These are phyloP conservation scores for Theretra japonica DNA, from an alignment of 2,888 invertebrate genomes.

Conservation along the genomic window DNA sequence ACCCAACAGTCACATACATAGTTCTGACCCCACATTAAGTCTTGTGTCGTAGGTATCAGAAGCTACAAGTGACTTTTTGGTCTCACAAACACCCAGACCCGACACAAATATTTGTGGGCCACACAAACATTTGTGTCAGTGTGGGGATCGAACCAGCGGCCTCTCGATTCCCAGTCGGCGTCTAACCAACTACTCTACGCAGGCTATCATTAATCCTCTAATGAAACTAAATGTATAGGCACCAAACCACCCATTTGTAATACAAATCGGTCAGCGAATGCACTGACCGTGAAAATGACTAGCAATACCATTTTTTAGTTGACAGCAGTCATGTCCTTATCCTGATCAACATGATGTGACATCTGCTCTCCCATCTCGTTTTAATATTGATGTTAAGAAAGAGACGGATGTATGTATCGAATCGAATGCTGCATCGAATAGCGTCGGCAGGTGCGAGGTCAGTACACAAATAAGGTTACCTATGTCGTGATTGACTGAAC, in stretches of 20 bases:
- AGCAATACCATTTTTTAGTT: constrained; percentile 48
- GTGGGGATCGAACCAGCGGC: no score
- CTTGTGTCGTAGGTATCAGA: no score
- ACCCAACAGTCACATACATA: no score
- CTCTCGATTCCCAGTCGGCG: no score
- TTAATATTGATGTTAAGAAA: constrained; percentile 21
- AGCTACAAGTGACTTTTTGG: no score
- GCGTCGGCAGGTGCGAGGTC: constrained; percentile 31
- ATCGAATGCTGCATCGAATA: constrained; percentile 25
- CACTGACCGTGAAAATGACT: constrained; percentile 70
- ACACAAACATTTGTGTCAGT: no score
- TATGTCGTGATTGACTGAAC: constrained; percentile 50
- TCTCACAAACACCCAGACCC: no score
- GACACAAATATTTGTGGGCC: no score
- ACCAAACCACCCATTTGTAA: constrained; percentile 36
- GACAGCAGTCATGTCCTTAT: constrained; percentile 34
- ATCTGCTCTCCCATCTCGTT: constrained; percentile 31
- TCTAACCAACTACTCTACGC: no score
- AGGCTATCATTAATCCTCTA: no score
- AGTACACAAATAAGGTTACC: constrained; percentile 52
- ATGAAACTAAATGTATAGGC: constrained; percentile 6
- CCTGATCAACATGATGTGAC: constrained; percentile 35
- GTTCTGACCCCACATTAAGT: no score
- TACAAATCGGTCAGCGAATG: constrained; percentile 69
- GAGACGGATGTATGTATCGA: constrained; percentile 31